Conservation (phyloP, 2,797 vertebrate species). For the Thripadectes ignobilis region DNA sequence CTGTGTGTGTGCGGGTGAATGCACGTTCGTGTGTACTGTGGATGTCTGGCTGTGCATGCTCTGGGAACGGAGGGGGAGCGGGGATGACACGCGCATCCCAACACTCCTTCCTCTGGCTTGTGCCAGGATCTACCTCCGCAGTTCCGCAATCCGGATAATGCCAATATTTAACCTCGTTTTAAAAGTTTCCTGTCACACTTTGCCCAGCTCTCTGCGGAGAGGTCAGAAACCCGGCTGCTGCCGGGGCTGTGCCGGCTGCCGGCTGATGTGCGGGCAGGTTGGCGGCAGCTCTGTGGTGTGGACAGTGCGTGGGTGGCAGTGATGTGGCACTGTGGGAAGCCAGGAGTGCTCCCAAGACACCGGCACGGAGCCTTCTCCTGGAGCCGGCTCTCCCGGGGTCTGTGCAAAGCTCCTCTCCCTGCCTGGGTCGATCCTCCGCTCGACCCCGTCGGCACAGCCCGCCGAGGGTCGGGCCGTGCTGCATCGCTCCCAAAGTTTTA, state of each 20-base stretch:
- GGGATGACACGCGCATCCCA: background rate
- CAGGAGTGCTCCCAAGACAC: background rate
- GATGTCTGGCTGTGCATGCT: background rate
- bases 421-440: background rate
- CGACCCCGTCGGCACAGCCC: background rate
- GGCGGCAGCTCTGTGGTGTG: background rate
- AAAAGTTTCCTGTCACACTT: constrained; percentile 49
- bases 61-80: background rate
- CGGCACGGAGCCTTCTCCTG: background rate
- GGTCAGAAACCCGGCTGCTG: background rate
- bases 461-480: background rate
- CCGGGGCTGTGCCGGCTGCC: background rate
- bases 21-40: background rate
- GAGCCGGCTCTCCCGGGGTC: background rate
- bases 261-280: background rate
- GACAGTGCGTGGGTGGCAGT: background rate
- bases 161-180: background rate
- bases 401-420: background rate
- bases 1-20: background rate
- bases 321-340: constrained; percentile 19
- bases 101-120: background rate
- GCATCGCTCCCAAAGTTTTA: constrained; percentile 7
- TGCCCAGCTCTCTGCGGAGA: background rate
- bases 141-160: background rate
- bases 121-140: constrained; percentile 11